phyloP scores from a whole-genome alignment of 2,113 vertebrate species.

The Lipophrys pholis region DNA sequence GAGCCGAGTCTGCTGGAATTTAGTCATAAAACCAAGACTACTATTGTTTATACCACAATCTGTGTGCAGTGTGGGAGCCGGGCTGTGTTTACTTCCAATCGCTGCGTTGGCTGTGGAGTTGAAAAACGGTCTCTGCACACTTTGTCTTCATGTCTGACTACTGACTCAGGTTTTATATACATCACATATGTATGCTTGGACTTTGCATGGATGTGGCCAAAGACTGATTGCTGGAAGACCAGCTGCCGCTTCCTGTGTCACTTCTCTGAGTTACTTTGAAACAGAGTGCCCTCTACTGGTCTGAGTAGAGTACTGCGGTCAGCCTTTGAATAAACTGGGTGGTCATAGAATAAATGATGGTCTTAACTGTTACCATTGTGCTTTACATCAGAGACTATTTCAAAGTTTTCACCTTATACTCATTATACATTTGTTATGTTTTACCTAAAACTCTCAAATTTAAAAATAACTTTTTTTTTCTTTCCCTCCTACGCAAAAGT shows the following conservation, averaged over 20 bases:
- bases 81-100: conserved; percentile 47
- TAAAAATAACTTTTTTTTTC: no score
- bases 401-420: no score
- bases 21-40: conserved; percentile 44
- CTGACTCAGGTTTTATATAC: conserved; percentile 6
- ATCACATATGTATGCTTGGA: not conserved
- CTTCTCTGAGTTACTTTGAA: conserved; percentile 6
- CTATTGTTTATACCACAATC: conserved; percentile 50
- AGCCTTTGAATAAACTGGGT: not conserved
- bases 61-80: conserved; percentile 46
- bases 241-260: not conserved
- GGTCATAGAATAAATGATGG: no score
- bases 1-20: conserved; percentile 47
- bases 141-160: not conserved
- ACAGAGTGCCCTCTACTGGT: conserved; percentile 63
- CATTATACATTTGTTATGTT: no score
- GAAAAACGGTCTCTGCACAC: conserved; percentile 22
- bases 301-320: not conserved
- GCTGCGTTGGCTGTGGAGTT: conserved; percentile 4
- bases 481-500: no score
- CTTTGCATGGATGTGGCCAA: conserved; percentile 1
- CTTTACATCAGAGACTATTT: no score
- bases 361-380: no score
- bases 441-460: no score
- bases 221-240: not conserved